Percentiles rank a stretch among this genome's conserved stretches.
phyloP scores from a whole-genome alignment of 53 echinoderm and acorn worm species.

The Astropecten irregularis region DNA sequence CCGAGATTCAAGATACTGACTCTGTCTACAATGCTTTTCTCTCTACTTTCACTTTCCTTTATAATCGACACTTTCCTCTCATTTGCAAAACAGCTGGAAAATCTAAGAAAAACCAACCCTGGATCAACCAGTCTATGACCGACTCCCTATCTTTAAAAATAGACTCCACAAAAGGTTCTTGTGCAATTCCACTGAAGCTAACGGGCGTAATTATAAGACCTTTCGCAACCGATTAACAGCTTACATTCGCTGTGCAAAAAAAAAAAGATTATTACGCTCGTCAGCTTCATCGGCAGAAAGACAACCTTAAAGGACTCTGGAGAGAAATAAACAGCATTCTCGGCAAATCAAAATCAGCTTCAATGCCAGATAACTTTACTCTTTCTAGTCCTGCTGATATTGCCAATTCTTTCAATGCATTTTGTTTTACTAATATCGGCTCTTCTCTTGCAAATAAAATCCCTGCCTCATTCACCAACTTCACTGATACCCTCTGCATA shows the following conservation, averaged over 20 bases:
- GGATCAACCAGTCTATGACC: not conserved
- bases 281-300: no score
- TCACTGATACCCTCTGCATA: not conserved
- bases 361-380: not conserved
- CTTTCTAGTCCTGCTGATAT: not conserved
- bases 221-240: not conserved
- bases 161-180: not conserved
- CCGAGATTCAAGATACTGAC: no score
- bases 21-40: not conserved
- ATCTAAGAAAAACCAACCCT: not conserved
- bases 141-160: not conserved
- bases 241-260: no score
- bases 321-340: constrained; percentile 4
- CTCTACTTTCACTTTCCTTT: not conserved
- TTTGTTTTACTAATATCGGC: not conserved
- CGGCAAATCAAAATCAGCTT: not conserved
- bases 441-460: no score
- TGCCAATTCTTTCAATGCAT: not conserved
- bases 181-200: not conserved
- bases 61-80: not conserved
- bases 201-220: not conserved
- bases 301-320: no score
- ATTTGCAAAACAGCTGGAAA: not conserved
- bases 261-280: not conserved
- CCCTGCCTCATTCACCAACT: no score